These are phyloP conservation scores for Clanis bilineata DNA, from an alignment of 2,888 invertebrate genomes.

Conservation along the genomic window DNA sequence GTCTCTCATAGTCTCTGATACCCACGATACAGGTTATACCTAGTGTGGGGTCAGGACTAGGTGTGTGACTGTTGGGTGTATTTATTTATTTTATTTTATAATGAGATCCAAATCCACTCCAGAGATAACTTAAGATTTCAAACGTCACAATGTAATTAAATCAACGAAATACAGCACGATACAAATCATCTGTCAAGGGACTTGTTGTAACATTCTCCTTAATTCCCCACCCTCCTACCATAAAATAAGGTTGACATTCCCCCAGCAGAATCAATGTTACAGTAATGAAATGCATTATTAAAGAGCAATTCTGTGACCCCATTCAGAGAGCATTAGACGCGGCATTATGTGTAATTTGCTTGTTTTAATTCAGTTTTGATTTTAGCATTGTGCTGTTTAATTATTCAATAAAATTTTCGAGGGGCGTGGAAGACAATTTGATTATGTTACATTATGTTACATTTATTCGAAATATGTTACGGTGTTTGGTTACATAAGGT, in stretches of 20 bases:
- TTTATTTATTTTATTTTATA: too few relatives aligned
- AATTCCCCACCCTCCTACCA: conserved; percentile 9
- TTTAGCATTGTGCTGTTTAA: conserved; percentile 72
- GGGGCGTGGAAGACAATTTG: not conserved
- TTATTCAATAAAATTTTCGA: conserved; percentile 57
- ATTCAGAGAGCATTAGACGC: conserved; percentile 68
- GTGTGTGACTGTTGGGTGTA: too few relatives aligned
- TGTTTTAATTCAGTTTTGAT: conserved; percentile 79
- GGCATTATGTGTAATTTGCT: conserved; percentile 73
- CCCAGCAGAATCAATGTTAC: not conserved
- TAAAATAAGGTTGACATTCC: conserved; percentile 29
- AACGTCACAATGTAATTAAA: conserved; percentile 57
- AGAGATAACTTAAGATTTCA: conserved; percentile 39
- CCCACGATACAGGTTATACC: too few relatives aligned
- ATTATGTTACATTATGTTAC: not conserved
- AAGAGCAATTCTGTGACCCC: conserved; percentile 70
- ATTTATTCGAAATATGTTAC: not conserved
- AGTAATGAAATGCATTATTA: conserved; percentile 71
- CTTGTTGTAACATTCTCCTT: conserved; percentile 32
- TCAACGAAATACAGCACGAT: conserved; percentile 52
- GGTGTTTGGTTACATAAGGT: not conserved
- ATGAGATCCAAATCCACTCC: not conserved
- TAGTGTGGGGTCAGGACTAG: too few relatives aligned
- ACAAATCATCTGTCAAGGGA: conserved; percentile 59
- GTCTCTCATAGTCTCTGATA: too few relatives aligned